phyloP scores from a whole-genome alignment of 1,140 invertebrate species.

The Brachionus manjavacas region DNA sequence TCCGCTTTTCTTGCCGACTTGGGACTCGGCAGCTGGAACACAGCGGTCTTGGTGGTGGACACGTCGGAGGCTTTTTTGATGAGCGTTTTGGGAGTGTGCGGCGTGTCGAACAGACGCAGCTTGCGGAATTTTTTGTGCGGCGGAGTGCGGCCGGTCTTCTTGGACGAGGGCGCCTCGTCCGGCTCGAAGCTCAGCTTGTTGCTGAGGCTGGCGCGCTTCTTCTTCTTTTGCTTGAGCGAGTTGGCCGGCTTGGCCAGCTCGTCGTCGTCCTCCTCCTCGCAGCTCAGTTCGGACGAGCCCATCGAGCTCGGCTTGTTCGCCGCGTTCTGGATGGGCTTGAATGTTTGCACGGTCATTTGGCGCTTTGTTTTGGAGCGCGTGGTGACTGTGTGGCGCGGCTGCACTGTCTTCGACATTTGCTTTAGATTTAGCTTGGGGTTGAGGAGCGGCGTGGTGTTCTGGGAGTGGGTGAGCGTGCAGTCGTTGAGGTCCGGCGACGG shows the following conservation, averaged over 20 bases:
- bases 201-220: background rate
- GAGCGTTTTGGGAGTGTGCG: conserved; percentile 76
- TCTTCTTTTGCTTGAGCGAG: background rate
- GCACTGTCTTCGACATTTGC: background rate
- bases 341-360: background rate
- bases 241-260: background rate
- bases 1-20: background rate
- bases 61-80: conserved; percentile 65
- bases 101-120: conserved; percentile 73
- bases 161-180: too few species aligned
- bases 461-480: background rate
- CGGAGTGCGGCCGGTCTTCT: conserved; percentile 56
- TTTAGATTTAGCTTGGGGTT: background rate
- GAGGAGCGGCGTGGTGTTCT: background rate
- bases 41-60: background rate
- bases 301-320: too few species aligned
- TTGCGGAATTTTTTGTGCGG: conserved; percentile 76
- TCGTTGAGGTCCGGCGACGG: background rate
- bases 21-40: background rate
- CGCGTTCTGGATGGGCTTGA: background rate
- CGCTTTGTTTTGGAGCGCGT: conserved; percentile 18
- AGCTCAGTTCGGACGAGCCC: too few species aligned
- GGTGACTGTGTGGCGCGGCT: background rate
- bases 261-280: conserved; percentile 2
- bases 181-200: background rate